phyloP scores from a whole-genome alignment of 30 jellyfish, hydroid and myxozoan genomes.

The Cassiopea xamachana region DNA sequence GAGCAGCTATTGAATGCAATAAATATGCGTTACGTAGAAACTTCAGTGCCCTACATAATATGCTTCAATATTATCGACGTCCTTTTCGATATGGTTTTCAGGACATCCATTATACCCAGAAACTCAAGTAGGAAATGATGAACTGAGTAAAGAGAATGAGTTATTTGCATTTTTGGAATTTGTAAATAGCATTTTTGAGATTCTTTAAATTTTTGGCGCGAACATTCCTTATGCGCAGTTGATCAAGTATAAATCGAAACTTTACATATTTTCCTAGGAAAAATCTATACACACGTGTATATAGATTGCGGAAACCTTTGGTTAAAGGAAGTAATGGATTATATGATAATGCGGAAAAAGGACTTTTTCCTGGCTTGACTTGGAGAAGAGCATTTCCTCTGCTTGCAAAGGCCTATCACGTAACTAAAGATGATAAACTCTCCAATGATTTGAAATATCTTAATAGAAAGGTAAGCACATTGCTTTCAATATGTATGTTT shows the following conservation, averaged over 20 bases:
- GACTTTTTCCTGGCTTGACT: slow-evolving; percentile 85
- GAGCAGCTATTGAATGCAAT: no score
- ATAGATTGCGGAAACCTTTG: slow-evolving; percentile 72
- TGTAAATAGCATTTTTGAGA: no score
- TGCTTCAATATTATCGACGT: no score
- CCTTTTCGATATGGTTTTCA: no score
- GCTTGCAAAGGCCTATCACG: slow-evolving; percentile 80
- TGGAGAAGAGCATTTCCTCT: slow-evolving; percentile 91
- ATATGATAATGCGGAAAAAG: slow-evolving; percentile 58
- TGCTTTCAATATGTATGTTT: not conserved
- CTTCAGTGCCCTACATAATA: no score
- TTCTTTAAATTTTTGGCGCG: no score
- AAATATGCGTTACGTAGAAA: no score
- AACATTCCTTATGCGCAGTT: no score
- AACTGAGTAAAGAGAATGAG: no score
- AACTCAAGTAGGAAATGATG: no score
- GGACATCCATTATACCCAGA: no score
- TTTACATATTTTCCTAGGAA: slow-evolving; percentile 68
- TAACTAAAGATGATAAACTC: slow-evolving; percentile 76
- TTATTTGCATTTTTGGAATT: no score
- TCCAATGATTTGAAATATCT: slow-evolving; percentile 45
- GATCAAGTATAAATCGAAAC: not conserved
- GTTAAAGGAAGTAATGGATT: slow-evolving; percentile 73
- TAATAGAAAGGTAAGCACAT: slow-evolving; percentile 80
- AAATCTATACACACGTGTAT: slow-evolving; percentile 63